Evolutionary conservation across 2,888 invertebrate genomes (phyloP).

Genomic region (Horisme vitalbata): DNA sequence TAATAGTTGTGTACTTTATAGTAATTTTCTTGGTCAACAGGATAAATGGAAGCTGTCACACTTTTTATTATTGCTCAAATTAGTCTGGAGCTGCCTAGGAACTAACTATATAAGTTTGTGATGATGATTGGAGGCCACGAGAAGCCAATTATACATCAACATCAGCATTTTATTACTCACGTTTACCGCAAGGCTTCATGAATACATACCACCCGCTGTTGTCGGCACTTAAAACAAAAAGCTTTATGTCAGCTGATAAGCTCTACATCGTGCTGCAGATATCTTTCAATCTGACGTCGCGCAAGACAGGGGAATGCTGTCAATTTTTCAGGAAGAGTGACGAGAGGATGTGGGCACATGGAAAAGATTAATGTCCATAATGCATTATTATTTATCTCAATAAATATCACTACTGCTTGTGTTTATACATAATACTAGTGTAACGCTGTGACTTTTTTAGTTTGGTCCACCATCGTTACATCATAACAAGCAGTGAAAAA

Average conservation of each 20-base stretch:
- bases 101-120: too few relatives aligned
- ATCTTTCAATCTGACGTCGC: constrained; percentile 40
- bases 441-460: too few relatives aligned
- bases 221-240: constrained; percentile 44
- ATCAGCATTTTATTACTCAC: constrained; percentile 33
- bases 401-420: too few relatives aligned
- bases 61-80: constrained; percentile 28
- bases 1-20: constrained; percentile 40
- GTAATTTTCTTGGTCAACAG: constrained; percentile 22
- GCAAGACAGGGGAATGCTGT: constrained; percentile 41
- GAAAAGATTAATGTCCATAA: too few relatives aligned
- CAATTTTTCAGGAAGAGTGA: constrained; percentile 58
- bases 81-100: too few relatives aligned
- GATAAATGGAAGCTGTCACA: constrained; percentile 34
- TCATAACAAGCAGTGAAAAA: too few relatives aligned
- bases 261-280: constrained; percentile 32
- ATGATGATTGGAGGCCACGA: neutral
- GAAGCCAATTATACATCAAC: constrained; percentile 9
- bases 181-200: constrained; percentile 23
- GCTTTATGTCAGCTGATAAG: constrained; percentile 49
- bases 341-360: constrained; percentile 48
- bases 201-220: constrained; percentile 43
- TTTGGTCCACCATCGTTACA: too few relatives aligned
- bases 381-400: too few relatives aligned
- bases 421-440: too few relatives aligned